Percentiles rank a stretch among this genome's conserved stretches.
These are phyloP conservation scores for Siniperca obscura DNA, from an alignment of 2,797 vertebrate genomes.

Conservation along the genomic window DNA sequence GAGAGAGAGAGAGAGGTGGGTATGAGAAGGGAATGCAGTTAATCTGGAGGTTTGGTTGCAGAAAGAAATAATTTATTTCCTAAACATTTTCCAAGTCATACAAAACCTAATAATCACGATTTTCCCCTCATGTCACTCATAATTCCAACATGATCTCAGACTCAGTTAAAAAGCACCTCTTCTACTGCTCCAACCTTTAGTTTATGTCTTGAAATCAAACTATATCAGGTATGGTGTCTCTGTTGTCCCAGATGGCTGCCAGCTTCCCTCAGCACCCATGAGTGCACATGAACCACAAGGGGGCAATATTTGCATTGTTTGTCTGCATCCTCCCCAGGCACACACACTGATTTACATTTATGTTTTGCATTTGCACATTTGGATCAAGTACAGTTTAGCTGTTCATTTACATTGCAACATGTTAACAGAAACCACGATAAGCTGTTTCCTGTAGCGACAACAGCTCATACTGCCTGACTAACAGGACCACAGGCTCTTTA, in stretches of 20 bases:
- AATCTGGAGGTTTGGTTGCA: constrained; percentile 21
- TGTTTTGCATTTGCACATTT: constrained; percentile 84
- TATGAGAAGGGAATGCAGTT: background rate
- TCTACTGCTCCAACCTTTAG: background rate
- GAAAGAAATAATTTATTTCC: constrained; percentile 8
- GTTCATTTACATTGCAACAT: constrained; percentile 85
- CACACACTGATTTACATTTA: constrained; percentile 79
- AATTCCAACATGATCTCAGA: background rate
- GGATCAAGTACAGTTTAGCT: constrained; percentile 84
- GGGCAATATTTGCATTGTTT: constrained; percentile 93
- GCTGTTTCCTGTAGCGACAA: constrained; percentile 68
- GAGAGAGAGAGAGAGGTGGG: background rate
- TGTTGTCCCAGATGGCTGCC: constrained; percentile 56
- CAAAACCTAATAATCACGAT: constrained; percentile 9
- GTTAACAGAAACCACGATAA: constrained; percentile 85
- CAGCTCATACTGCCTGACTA: constrained; percentile 61
- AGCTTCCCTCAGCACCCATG: constrained; percentile 57
- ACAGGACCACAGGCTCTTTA: constrained; percentile 63
- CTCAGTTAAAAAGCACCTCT: background rate
- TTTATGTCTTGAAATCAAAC: constrained; percentile 8
- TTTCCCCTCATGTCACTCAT: background rate
- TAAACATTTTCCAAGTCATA: background rate
- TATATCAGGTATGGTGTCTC: constrained; percentile 1
- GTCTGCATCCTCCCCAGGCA: constrained; percentile 70
- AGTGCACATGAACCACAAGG: constrained; percentile 89